A percentile compares a stretch with the other conserved stretches of the same genome.
These are phyloP conservation scores for Vanessa cardui DNA, from an alignment of 2,888 invertebrate species.

Conservation along the genomic window DNA sequence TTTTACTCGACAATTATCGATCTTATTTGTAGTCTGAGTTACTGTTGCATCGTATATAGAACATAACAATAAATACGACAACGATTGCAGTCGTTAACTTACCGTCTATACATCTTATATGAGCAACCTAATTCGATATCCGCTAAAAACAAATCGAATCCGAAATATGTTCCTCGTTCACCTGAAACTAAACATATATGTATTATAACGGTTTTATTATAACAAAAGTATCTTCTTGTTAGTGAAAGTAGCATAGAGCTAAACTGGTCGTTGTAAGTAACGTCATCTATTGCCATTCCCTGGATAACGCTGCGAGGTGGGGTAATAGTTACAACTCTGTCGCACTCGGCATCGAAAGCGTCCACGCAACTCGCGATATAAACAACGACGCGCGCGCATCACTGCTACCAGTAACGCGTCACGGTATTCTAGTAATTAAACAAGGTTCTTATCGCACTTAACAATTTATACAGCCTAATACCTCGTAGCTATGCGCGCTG, in stretches of 20 bases:
- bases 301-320: conserved; percentile 18
- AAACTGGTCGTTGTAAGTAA: conserved; percentile 43
- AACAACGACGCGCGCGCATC: neutral
- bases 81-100: too few relatives aligned
- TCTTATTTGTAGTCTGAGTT: too few relatives aligned
- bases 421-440: conserved; percentile 10
- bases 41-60: too few relatives aligned
- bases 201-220: neutral
- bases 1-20: too few relatives aligned
- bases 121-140: too few relatives aligned
- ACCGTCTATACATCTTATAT: too few relatives aligned
- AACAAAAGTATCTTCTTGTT: conserved; percentile 25
- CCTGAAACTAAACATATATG: too few relatives aligned
- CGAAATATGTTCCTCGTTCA: too few relatives aligned
- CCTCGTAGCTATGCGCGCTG: conserved; percentile 22
- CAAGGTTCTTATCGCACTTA: conserved; percentile 16
- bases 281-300: conserved; percentile 33
- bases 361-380: neutral
- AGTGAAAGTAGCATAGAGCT: conserved; percentile 44
- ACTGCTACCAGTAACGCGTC: conserved; percentile 3
- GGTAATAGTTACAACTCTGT: conserved; percentile 2
- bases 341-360: conserved; percentile 1
- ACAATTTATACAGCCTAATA: conserved; percentile 15
- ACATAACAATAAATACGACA: too few relatives aligned
- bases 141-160: too few relatives aligned